A percentile compares a stretch with the other conserved stretches of the same genome.
These are phyloP conservation scores for Lepus americanus DNA, from an alignment of 2,113 vertebrate species.

Conservation along the genomic window DNA sequence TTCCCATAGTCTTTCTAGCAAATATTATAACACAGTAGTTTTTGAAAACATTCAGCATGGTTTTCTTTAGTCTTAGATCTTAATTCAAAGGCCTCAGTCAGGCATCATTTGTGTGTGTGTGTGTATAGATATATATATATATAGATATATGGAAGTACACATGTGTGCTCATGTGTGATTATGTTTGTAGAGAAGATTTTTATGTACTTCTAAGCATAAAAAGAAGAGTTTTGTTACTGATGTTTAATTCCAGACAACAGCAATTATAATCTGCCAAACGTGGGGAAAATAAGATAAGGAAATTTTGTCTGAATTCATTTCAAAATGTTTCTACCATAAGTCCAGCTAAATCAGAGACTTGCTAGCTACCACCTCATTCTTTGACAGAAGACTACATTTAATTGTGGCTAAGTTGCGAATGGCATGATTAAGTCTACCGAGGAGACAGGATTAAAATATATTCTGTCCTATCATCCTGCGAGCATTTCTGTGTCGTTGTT, in stretches of 20 bases:
- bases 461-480: not conserved
- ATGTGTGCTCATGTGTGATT: not conserved
- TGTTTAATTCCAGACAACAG: not conserved
- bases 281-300: not conserved
- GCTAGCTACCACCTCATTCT: not conserved
- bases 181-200: slow-evolving; percentile 64
- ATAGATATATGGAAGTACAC: not conserved
- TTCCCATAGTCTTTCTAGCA: slow-evolving; percentile 61
- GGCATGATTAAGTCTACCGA: not conserved
- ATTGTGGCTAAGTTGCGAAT: not conserved
- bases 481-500: slow-evolving; percentile 7
- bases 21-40: slow-evolving; percentile 60
- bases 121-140: not conserved
- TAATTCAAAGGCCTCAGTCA: slow-evolving; percentile 25
- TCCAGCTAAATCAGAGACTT: not conserved
- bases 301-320: not conserved
- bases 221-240: slow-evolving; percentile 31
- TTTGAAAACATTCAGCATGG: slow-evolving; percentile 55
- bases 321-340: not conserved
- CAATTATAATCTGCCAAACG: not conserved
- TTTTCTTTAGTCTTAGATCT: slow-evolving; percentile 66
- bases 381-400: not conserved
- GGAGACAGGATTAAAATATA: not conserved
- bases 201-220: not conserved
- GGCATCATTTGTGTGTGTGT: slow-evolving; percentile 9